phyloP scores from a whole-genome alignment of 2,797 vertebrate genomes.

The Premnoplex brunnescens region DNA sequence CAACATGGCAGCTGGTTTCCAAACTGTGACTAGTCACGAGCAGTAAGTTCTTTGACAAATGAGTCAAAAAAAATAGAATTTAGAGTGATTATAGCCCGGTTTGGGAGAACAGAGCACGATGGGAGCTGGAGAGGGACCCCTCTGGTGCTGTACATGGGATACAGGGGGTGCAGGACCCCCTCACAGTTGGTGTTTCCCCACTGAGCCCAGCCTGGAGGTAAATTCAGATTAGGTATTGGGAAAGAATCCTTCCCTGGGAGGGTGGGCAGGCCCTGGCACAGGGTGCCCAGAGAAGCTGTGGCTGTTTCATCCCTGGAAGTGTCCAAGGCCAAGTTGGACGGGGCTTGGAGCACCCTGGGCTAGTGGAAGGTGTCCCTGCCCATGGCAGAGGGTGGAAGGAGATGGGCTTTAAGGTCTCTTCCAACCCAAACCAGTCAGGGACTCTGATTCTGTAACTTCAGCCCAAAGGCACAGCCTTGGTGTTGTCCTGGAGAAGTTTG shows the following conservation, averaged over 20 bases:
- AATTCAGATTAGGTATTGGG: not conserved
- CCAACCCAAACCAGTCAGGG: not conserved
- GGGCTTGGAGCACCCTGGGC: not conserved
- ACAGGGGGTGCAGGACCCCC: not conserved
- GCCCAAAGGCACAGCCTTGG: rapidly evolving
- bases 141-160: rapidly evolving
- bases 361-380: not conserved
- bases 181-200: not conserved
- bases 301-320: not conserved
- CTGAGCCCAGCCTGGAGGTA: not conserved
- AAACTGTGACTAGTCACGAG: not conserved
- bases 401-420: not conserved
- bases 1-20: not conserved
- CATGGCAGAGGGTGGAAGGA: rapidly evolving
- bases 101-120: not conserved
- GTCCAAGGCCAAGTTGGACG: not conserved
- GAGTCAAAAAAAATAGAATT: not conserved
- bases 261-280: not conserved
- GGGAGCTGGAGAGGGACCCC: not conserved
- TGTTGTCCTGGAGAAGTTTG: not conserved
- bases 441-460: not conserved
- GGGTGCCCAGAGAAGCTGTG: not conserved
- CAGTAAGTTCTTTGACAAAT: not conserved
- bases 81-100: not conserved
- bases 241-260: rapidly evolving